Conservation (phyloP, 2,797 vertebrate genomes). For the Crypturellus tataupa region DNA sequence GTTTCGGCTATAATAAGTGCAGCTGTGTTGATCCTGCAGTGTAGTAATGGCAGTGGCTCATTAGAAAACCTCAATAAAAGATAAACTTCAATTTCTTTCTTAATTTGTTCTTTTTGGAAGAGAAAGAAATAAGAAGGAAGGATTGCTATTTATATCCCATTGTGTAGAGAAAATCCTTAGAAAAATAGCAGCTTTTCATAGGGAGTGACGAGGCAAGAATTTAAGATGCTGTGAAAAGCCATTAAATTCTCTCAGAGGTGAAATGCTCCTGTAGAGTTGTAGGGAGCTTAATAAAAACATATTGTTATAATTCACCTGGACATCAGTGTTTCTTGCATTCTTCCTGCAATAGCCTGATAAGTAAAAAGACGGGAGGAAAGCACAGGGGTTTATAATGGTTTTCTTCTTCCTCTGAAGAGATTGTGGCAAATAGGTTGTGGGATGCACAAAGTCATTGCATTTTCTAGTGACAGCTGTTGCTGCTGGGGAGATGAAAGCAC, state of each 20-base stretch:
- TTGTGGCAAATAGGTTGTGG: not conserved
- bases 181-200: constrained; percentile 55
- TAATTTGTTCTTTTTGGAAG: constrained; percentile 17
- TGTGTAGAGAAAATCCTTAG: constrained; percentile 44
- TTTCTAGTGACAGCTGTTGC: constrained; percentile 66
- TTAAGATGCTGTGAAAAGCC: constrained; percentile 34
- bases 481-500: constrained; percentile 56
- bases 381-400: not conserved
- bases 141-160: constrained; percentile 39
- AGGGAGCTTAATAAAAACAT: not conserved
- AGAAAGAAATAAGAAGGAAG: not conserved
- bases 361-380: constrained; percentile 38
- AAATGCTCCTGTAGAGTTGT: constrained; percentile 31
- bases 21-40: not conserved
- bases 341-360: not conserved
- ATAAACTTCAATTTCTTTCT: not conserved
- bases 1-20: not conserved
- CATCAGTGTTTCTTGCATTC: not conserved
- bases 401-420: constrained; percentile 25
- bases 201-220: constrained; percentile 38
- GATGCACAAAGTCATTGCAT: constrained; percentile 19
- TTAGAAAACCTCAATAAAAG: constrained; percentile 8
- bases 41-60: not conserved
- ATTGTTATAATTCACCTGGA: constrained; percentile 25
- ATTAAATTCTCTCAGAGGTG: constrained; percentile 31